Evolutionary conservation across 2,113 vertebrate genomes (phyloP), one percentile per base, ranked within the genome.

Genomic region (Thalassarche chlororhynchos): DNA sequence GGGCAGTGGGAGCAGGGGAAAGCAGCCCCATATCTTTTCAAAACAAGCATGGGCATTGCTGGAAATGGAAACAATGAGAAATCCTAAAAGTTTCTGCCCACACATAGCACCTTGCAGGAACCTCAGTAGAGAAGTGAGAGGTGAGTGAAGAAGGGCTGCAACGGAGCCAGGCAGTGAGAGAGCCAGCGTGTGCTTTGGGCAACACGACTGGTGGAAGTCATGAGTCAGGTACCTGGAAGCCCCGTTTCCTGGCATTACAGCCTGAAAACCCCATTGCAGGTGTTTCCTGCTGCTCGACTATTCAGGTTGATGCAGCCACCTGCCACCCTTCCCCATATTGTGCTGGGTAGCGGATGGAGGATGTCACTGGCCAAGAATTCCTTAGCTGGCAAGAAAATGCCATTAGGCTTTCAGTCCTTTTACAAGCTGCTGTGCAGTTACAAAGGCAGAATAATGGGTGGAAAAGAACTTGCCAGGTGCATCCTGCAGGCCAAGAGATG

Each of bases 301-400:
- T 65, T 58, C 34, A 54, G 78, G 70, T 17, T 29, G 68, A 34
- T 16, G 64, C 47, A 86, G 62, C 79, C 85, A 92, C 76, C 92
- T 90, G 90, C 71, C 7, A 4, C 61, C n/a, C 29, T 93, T 95
- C 93, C 88, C 88, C n/a, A 18, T 8, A 95, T 74, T 93, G 94
- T 93, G 58, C 70, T 51, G 82, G 51, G 71, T 36, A 57, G 75
- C 1, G 0, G 36, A 26, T 46, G 78, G 52, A 82, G 52, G 64
- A 28, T 32, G 52, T 93, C 74, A 29, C 69, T 8, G 51, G 42
- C 71, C 76, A 64, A 78, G 64, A 84, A 78, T 88, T 86, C 80
- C 88, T 84, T 3, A 24, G 20, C 17, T 0, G 2, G 21, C 47
- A 54, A 61, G 75, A 90, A 90, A 91, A 83, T 20, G 32, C 49